Conservation (phyloP, 2,888 invertebrate genomes). For the Kuschelorhynchus macadamiae region DNA sequence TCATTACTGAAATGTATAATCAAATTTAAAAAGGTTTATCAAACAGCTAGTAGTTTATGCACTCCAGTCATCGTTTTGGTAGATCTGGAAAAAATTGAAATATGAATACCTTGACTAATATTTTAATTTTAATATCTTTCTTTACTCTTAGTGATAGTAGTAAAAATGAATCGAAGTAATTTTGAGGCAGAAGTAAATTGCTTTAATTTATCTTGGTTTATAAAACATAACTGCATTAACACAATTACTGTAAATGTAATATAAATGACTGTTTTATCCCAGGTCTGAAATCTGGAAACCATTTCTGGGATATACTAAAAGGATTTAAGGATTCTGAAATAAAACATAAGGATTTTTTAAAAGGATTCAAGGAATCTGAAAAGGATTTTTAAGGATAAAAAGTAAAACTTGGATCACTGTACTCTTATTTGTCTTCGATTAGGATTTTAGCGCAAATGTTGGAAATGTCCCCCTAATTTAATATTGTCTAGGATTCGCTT, state of each 20-base stretch:
- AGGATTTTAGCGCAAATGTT: constrained; percentile 32
- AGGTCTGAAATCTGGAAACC: constrained; percentile 46
- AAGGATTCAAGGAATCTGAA: constrained; percentile 21
- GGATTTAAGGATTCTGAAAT: constrained; percentile 26
- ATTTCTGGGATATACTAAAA: constrained; percentile 53
- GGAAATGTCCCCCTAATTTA: constrained; percentile 40
- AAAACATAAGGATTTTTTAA: constrained; percentile 12
- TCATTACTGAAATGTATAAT: too few relatives aligned
- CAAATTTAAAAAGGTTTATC: too few relatives aligned
- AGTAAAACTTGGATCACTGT: constrained; percentile 9
- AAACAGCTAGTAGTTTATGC: too few relatives aligned
- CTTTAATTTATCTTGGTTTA: constrained; percentile 17
- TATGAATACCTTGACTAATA: too few relatives aligned
- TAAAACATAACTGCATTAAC: neutral
- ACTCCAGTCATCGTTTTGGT: too few relatives aligned
- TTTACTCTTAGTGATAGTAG: too few relatives aligned
- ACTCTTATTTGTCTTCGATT: constrained; percentile 26
- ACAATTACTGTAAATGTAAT: neutral
- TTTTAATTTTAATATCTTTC: too few relatives aligned
- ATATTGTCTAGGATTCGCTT: constrained; percentile 40
- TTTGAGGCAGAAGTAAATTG: constrained; percentile 15
- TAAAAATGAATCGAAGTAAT: too few relatives aligned
- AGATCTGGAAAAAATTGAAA: too few relatives aligned
- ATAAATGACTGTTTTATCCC: constrained; percentile 39
- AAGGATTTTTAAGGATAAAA: constrained; percentile 21